Base-by-base conservation (phyloP, 2,888 invertebrate species). In the Lypha dubia region DNA sequence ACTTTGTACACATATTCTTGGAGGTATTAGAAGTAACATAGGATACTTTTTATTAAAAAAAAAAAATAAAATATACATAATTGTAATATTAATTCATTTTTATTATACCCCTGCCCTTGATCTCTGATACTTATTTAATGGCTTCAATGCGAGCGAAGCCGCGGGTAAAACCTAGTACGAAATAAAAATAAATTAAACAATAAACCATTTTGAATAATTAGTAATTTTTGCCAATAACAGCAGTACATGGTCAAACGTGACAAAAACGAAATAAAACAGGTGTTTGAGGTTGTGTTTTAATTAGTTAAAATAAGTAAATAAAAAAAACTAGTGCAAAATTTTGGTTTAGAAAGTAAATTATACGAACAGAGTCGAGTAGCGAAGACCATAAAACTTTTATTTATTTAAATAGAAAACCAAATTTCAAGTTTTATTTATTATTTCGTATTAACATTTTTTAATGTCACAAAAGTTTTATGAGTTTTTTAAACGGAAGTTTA, bases 311-410 rank as follows among this genome's bases (percentile, higher is more conserved):
- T 6, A 13, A 41, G 46, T 32, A 58, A 63, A n/a, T n/a, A n/a
- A n/a, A n/a, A n/a, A n/a, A 17, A 41, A 56, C 51, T 41, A 49
- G 63, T 65, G 49, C 49, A 65, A 71, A n/a, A 56, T 49, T 58
- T 79, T 73, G 73, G 46, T 58, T 79, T 73, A 65, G 79, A 79
- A 79, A 79, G 79, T 60, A 58, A 15, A 15, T 24, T 22, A 20
- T 38, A 38, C 13, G 11, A 13, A 11, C 11, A 8, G 9, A 38
- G 38, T 38, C 1, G 17, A 53, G 9, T 22, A 46, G n/a, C 46
- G 24, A 44, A 71, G 3, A 22, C 24, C 71, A 63, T 32, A 46
- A 9, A 44, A 49, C 20, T 41, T 9, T 38, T 71, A 9, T 38
- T 71, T 44, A 44, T 9, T 67, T 28, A 17, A n/a, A 41, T 28